Percentiles rank a stretch among this genome's conserved stretches.
Evolutionary conservation across 2,113 vertebrate species (phyloP).

Genomic region (Microcebus jonahi): DNA sequence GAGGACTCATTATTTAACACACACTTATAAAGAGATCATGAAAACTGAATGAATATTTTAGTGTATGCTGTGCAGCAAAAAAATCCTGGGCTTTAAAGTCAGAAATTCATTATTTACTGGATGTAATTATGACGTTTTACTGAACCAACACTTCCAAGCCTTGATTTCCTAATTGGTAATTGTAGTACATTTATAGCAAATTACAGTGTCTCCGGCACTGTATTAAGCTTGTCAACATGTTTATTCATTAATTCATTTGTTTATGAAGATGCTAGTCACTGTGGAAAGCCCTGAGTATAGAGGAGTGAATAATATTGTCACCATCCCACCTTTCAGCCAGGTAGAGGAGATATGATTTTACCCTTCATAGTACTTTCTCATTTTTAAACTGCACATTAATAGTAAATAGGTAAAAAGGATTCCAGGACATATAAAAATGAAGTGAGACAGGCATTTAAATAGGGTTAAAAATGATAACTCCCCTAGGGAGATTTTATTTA

Average conservation of each 20-base stretch:
- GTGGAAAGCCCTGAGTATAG: neutral
- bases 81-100: neutral
- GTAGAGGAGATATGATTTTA: neutral
- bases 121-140: neutral
- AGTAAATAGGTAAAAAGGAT: neutral
- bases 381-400: neutral
- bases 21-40: neutral
- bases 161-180: slow-evolving; percentile 20
- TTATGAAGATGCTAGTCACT: neutral
- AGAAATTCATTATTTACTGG: neutral
- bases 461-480: neutral
- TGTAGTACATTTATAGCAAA: neutral
- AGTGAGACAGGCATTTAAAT: neutral
- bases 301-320: neutral
- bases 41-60: neutral
- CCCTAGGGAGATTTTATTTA: neutral
- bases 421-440: neutral
- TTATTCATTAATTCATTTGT: neutral
- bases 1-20: neutral
- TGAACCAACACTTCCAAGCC: neutral
- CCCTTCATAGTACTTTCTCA: neutral
- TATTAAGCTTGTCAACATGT: neutral
- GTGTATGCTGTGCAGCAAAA: neutral
- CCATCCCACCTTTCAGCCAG: neutral
- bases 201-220: neutral